Evolutionary conservation across 2,888 invertebrate genomes (phyloP), one percentile per base, ranked within the genome.

Genomic region (Drosophila melanosoma): DNA sequence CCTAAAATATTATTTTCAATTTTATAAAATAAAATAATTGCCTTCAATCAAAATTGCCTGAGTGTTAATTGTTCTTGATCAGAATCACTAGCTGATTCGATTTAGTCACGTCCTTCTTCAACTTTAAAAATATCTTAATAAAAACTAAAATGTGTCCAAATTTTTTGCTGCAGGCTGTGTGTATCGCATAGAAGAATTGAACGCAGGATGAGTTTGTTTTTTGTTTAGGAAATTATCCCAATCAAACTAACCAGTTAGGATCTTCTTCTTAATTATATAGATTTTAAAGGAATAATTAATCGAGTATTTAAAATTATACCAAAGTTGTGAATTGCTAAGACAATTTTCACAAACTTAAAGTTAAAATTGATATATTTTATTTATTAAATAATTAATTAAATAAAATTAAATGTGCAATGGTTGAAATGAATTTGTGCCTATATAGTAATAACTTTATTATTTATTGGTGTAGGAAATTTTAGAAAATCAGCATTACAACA

Each of bases 331-430:
- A n/a, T n/a, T n/a, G n/a, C n/a, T n/a, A n/a, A n/a, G n/a, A n/a
- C n/a, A n/a, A n/a, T n/a, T n/a, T n/a, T n/a, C n/a, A n/a, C n/a
- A n/a, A n/a, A n/a, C n/a, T n/a, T n/a, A n/a, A n/a, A 20, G 2
- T 42, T 42, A 6, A 11, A 11, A n/a, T 11, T 11, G 5, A 5
- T 4, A 2, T 0, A 3, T 38, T 8, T 8, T 38, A 17, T 17
- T 8, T 38, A 8, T 17, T 38, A 38, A 8, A 17, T 40, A 2
- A 5, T 11, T 42, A 42, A 42, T 11, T n/a, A 1, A 45, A 20
- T 6, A n/a, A 0, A 42, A 20, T 7, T 1, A 45, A 12, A 12
- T 20, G 1, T 1, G 20, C 0, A 20, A 7, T 1, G 7, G 12
- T 42, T 12, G 12, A 20, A 12, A 20, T 12, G 20, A 20, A 5